Evolutionary conservation across 2,113 vertebrate genomes (phyloP), one percentile per base, ranked within the genome.

Genomic region (Mormyrus lacerda): DNA sequence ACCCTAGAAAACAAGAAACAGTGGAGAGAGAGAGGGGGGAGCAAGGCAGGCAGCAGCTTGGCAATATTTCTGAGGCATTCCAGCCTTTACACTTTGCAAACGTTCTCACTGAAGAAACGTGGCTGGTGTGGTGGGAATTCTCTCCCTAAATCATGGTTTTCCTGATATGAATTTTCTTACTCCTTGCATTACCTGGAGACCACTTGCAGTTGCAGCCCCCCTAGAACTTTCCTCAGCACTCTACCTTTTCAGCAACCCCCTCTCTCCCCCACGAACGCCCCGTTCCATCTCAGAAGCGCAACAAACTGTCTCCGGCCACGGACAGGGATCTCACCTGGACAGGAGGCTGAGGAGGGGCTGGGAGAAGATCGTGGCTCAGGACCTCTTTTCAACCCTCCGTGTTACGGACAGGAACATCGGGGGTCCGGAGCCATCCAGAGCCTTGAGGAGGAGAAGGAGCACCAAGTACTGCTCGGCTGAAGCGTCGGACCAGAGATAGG

Each of bases 1-100:
- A 83, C 88, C 90, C 90, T 79, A 89, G 89, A 91, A 90, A 87
- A 89, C 85, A 76, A 89, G 61, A 69, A 90, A 90, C 53, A 92
- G 61, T 87, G 55, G 90, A 92, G 88, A 90, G 90, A 89, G 89
- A 89, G 84, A 92, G 90, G 87, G 89, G 55, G 27, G 90, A 88
- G 89, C 90, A 91, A 58, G 89, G 87, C 91, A 92, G 90, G 89
- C 42, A 89, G 50, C 53, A 89, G 88, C 48, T 17, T 83, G 76
- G 73, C 88, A 84, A 79, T 83, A 65, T 89, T 35, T 55, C 88
- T 83, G 69, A 85, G 79, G n/a, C 50, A 47, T 61, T 85, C 53
- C 51, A 84, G 76, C 79, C 50, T 53, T 31, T 58, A 79, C 51
- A 79, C 50, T 76, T 89, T 24, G 11, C 50, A 58, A 58, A 84